A percentile compares a stretch with the other conserved stretches of the same genome.
Evolutionary conservation across 1,140 invertebrate genomes (phyloP).

Genomic region (Cherax quadricarinatus): DNA sequence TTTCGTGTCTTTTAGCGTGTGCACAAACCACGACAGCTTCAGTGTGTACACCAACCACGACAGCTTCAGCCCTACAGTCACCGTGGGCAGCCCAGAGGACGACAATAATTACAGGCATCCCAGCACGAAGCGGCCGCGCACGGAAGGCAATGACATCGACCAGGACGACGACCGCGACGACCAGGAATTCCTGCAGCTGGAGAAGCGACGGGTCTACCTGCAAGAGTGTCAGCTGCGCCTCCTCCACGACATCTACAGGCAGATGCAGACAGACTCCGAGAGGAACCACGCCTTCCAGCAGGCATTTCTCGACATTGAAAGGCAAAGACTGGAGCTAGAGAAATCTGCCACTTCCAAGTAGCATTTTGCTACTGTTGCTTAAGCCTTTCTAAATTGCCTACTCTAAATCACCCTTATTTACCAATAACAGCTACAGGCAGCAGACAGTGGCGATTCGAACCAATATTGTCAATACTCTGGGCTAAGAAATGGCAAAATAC

Average conservation of each 20-base stretch:
- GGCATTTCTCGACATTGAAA: conserved; percentile 12
- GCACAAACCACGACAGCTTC: not conserved
- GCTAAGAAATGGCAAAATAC: no score
- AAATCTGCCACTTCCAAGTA: not conserved
- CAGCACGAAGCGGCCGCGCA: not conserved
- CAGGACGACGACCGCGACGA: not conserved
- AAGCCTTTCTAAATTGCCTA: no score
- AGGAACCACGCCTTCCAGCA: conserved; percentile 16
- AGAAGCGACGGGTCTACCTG: conserved; percentile 3
- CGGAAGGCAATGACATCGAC: not conserved
- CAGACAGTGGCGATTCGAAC: no score
- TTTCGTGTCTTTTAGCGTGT: no score
- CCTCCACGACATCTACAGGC: not conserved
- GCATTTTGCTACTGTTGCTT: no score
- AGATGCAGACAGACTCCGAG: not conserved
- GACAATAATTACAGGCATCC: not conserved
- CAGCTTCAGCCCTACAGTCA: not conserved
- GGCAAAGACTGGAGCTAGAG: not conserved
- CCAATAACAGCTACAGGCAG: no score
- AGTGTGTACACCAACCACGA: not conserved
- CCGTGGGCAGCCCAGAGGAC: not conserved
- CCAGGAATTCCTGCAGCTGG: conserved; percentile 11
- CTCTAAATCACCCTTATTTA: no score
- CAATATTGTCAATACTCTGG: no score
- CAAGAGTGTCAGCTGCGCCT: conserved; percentile 11